Evolutionary conservation across 2,797 vertebrate species (phyloP), one percentile per base, ranked within the genome.

Genomic region (Potorous gilbertii): DNA sequence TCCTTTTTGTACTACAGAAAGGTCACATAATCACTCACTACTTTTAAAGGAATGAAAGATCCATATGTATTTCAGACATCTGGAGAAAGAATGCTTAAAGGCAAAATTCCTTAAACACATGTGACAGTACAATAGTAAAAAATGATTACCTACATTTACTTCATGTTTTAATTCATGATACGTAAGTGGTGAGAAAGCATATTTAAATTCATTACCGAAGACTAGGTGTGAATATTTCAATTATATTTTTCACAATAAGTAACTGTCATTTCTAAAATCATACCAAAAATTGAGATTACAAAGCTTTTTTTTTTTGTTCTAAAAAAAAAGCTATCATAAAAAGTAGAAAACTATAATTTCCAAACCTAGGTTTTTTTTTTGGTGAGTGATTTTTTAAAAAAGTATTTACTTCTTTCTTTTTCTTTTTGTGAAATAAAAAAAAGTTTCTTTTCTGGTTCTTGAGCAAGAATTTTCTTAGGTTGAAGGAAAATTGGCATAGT

Each of bases 31-130:
- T 18, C 91, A 95, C 50, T 95, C 87, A 90, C 34, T 55, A 31
- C 28, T 54, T 55, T 90, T 90, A 54, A 91, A 96, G 62, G 87
- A 94, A 96, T 14, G 95, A 92, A 93, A 96, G 66, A 95, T 57
- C 56, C 50, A 54, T 54, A 96, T 56, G 91, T 92, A 66, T 93
- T 96, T 96, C 93, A 95, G 92, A 96, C 92, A 93, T 74, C 54
- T 81, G n/a, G 91, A 96, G 96, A 62, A 52, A 94, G 95, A 96
- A 95, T 90, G 94, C 81, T 97, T 92, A 55, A 94, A 94, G 94
- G 93, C 90, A 56, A 95, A 97, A 97, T 92, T 96, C 96, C 94
- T 97, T 54, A 90, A 97, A 92, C 56, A 96, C 50, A 90, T 92
- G 94, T 92, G 90, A 56, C 0, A 55, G 56, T 62, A 46, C 8